Base-by-base conservation (phyloP, 2,797 vertebrate genomes). In the Manis javanica region DNA sequence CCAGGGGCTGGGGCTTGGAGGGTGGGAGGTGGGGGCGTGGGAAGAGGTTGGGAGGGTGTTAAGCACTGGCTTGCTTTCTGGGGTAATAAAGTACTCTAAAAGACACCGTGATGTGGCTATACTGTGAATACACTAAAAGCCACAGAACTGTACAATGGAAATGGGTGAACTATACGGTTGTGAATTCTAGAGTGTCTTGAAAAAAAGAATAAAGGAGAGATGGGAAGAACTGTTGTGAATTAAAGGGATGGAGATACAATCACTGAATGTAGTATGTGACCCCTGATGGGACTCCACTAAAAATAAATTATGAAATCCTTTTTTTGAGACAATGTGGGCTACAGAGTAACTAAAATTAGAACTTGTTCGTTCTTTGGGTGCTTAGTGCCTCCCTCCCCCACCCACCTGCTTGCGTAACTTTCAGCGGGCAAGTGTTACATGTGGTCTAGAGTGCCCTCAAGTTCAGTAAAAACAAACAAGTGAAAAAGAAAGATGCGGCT, bases 401-500 rank as follows among this genome's bases (percentile, higher is more conserved):
- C 11, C 46, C 46, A 46, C 46, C 46, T 46, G 46, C 46, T 46
- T 46, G 46, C 46, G 12, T 10, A 46, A 46, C 11, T 46, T 46
- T 12, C 46, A 46, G 46, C 46, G 26, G 66, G 55, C 13, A 68
- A 34, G 31, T 5, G 29, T 13, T 29, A 68, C 14, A 15, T 0
- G 1, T 24, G 11, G 53, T 42, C 55, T 42, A n/a, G 9, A 31
- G 69, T 31, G 63, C 59, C 24, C 23, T 74, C 1, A 87, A 42
- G 77, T 51, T 85, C 49, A 72, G 19, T 53, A 59, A 42, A 92
- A 75, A 64, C 16, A 49, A 57, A 55, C 39, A 26, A 34, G 49
- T 7, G 46, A 12, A 31, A 37, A 14, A 63, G 21, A 61, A 39
- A 51, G 10, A 29, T 0, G 4, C 0, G 49, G 59, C 39, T 0